Conservation (phyloP, 1,140 invertebrate species). For the Oryctes rhinoceros region DNA sequence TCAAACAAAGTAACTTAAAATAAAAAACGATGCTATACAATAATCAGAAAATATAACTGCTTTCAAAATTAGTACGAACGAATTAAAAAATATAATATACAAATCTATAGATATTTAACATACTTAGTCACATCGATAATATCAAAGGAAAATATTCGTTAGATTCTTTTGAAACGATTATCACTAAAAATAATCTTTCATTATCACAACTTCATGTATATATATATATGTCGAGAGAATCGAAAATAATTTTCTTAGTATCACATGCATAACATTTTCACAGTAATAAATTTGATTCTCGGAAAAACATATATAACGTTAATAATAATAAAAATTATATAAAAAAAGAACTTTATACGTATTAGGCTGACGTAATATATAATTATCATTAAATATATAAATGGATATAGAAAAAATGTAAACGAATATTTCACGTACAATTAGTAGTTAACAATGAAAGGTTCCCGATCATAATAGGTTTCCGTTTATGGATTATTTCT, state of each 20-base stretch:
- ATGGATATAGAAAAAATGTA: not conserved
- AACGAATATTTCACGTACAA: not conserved
- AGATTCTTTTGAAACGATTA: conserved; percentile 10
- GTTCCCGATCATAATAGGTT: not conserved
- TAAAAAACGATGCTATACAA: not conserved
- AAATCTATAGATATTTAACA: not conserved
- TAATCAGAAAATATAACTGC: not conserved
- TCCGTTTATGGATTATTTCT: no score
- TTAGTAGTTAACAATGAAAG: not conserved
- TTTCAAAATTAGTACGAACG: not conserved
- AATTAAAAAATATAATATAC: not conserved
- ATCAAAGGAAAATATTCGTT: not conserved
- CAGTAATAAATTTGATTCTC: not conserved
- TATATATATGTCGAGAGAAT: conserved; percentile 4
- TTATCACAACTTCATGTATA: conserved; percentile 9
- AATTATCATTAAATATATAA: not conserved
- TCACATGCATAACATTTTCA: conserved; percentile 7
- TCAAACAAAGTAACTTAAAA: not conserved
- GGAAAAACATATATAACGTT: not conserved
- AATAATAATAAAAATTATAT: not conserved
- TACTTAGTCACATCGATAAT: not conserved
- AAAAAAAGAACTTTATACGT: not conserved
- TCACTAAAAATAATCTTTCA: conserved; percentile 6
- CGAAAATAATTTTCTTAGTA: conserved; percentile 10
- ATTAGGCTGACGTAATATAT: conserved; percentile 18